Conservation (phyloP, 2,113 vertebrate species). For the Canis aureus region DNA sequence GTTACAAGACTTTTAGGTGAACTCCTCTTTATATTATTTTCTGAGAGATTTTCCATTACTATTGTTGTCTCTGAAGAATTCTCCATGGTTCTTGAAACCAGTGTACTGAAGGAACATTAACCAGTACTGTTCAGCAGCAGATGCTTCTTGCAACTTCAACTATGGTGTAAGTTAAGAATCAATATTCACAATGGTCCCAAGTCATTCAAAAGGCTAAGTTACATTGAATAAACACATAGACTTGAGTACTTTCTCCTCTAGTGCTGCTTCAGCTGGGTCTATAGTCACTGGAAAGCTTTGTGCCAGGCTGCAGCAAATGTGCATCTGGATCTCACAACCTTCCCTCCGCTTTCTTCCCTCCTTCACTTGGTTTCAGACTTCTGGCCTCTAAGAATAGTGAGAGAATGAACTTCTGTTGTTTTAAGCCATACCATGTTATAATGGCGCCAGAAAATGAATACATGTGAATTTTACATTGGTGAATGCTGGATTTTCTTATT, state of each 20-base stretch:
- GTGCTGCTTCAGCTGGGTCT: background rate
- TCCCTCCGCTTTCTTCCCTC: background rate
- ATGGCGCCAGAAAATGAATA: background rate
- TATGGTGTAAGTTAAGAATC: background rate
- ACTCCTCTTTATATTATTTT: conserved; percentile 7
- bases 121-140: background rate
- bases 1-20: background rate
- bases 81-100: background rate
- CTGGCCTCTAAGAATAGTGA: background rate
- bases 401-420: background rate
- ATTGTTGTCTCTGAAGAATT: background rate
- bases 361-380: background rate
- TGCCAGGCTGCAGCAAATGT: background rate
- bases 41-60: background rate
- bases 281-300: background rate
- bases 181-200: background rate
- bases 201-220: background rate
- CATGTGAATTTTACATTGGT: background rate
- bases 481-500: background rate
- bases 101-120: background rate
- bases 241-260: background rate
- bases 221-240: background rate
- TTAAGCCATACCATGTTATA: background rate
- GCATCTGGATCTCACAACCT: no score
- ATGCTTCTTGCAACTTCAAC: conserved; percentile 9